Base-by-base conservation (phyloP, 2,113 vertebrate genomes). In the Tringa solitaria region DNA sequence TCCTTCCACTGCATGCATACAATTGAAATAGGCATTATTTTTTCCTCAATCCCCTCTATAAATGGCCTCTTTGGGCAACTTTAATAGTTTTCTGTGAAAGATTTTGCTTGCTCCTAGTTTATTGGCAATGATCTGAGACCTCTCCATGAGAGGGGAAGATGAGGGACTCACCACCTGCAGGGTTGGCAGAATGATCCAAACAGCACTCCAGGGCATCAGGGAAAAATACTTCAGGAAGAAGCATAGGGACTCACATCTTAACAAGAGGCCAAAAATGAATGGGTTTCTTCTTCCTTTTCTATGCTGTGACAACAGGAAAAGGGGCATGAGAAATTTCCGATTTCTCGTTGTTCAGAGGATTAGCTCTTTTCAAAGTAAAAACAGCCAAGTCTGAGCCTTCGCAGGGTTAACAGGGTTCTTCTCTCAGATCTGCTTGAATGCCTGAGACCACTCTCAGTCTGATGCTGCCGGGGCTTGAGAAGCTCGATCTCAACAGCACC, bases 161-260 rank as follows among this genome's bases (percentile, higher is more conserved):
- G 54, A 87, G 93, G 61, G 59, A 63, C 18, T 73, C 53, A n/a
- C 8, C 53, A 73, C n/a, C 28, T 86, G 50, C 41, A 80, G 45
- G 30, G 21, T 1, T 85, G 50, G 23, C 45, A 77, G 32, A 41
- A 61, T 82, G 63, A 96, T 70, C 60, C 75, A 76, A 73, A 41
- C 15, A 68, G 57, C 24, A 45, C 8, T 43, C 12, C 17, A 7
- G 12, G 22, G 5, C 8, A 80, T 27, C 16, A 7, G 39, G 27
- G 15, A 21, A 70, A 89, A 83, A 74, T 37, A n/a, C 3, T 9
- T 73, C 7, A 57, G 28, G 26, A 90, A 74, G 32, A n/a, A 77
- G 26, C 0, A 0, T 5, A 69, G 17, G 10, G 24, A 30, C 8
- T 64, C 22, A 24, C 3, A 0, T 60, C 39, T 76, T 74, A 90